Evolutionary conservation across 2,888 invertebrate genomes (phyloP).

Genomic region (Notodonta dromedarius): DNA sequence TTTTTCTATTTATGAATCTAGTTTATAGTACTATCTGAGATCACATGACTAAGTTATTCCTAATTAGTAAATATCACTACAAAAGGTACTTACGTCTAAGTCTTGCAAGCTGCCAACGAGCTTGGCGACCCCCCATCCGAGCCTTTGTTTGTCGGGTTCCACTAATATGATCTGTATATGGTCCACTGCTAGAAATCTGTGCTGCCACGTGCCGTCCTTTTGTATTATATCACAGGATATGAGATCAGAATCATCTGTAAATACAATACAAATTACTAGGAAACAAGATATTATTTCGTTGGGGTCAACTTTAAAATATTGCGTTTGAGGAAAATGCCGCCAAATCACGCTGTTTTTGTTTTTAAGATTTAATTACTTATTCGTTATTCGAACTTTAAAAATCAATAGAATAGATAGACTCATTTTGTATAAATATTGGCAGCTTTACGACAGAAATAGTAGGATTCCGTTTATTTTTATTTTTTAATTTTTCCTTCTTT

Average conservation of each 20-base stretch:
- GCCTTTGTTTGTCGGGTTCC: constrained; percentile 96
- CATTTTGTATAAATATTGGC: not conserved
- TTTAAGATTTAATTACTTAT: too few species aligned
- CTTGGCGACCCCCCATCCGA: constrained; percentile 99
- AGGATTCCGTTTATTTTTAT: constrained; percentile 12
- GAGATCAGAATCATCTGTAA: constrained; percentile 97
- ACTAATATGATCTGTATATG: constrained; percentile 97
- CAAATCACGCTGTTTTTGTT: too few species aligned
- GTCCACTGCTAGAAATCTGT: constrained; percentile 98
- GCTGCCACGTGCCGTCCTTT: constrained; percentile 94
- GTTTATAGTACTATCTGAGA: too few species aligned
- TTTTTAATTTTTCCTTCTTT: constrained; percentile 9
- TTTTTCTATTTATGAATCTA: not conserved
- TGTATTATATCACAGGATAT: constrained; percentile 97
- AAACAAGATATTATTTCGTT: too few species aligned
- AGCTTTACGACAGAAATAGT: not conserved
- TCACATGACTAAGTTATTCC: too few species aligned
- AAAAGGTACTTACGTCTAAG: constrained; percentile 87
- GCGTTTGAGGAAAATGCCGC: too few species aligned
- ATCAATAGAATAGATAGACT: not conserved
- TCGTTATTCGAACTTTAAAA: too few species aligned
- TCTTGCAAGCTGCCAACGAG: constrained; percentile 98
- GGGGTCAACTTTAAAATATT: not conserved
- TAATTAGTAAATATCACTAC: too few species aligned
- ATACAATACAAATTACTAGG: constrained; percentile 14